Conservation (phyloP, 2,888 invertebrate genomes). For the Tryphoninae sp. region DNA sequence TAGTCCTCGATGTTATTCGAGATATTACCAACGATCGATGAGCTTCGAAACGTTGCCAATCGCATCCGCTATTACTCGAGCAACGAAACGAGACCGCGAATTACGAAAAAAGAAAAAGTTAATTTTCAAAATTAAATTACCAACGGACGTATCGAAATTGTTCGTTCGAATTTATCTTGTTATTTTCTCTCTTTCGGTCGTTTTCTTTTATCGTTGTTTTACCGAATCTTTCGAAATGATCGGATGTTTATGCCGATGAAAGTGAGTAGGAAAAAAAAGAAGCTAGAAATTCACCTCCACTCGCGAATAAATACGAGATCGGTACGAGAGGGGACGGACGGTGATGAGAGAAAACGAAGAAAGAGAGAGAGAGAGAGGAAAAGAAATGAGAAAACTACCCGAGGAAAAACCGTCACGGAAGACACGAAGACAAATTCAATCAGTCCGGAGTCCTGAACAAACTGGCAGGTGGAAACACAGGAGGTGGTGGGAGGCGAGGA, state of each 20-base stretch:
- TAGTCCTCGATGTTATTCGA: neutral
- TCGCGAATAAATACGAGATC: slow-evolving; percentile 46
- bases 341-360: neutral
- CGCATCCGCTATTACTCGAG: too few relatives aligned
- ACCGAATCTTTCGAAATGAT: neutral
- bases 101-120: neutral
- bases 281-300: slow-evolving; percentile 34
- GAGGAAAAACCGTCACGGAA: slow-evolving; percentile 38
- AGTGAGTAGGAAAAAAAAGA: neutral
- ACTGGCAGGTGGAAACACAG: slow-evolving; percentile 39
- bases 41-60: neutral
- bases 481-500: neutral
- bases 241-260: neutral
- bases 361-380: slow-evolving; percentile 7
- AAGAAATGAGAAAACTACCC: slow-evolving; percentile 1
- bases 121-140: neutral
- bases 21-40: neutral
- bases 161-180: neutral
- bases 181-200: neutral
- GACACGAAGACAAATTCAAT: slow-evolving; percentile 64
- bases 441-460: slow-evolving; percentile 59
- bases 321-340: slow-evolving; percentile 5
- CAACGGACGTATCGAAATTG: neutral
- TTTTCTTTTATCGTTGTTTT: neutral
- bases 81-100: too few relatives aligned